Percentiles rank a stretch among this genome's conserved stretches.
Conservation (phyloP, 2,888 invertebrate species). For the Trichopria drosophilae region DNA sequence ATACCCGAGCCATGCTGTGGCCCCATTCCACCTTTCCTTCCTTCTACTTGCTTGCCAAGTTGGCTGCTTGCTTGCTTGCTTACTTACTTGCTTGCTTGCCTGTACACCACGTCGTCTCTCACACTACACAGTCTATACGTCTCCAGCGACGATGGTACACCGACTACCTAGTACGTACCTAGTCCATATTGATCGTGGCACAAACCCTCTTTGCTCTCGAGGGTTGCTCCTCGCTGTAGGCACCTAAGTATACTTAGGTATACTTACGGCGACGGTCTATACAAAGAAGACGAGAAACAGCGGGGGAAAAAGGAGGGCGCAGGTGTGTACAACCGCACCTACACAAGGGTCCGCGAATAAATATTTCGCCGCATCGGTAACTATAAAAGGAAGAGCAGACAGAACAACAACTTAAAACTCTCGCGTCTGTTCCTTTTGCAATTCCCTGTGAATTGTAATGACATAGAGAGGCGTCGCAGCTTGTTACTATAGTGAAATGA, state of each 20-base stretch:
- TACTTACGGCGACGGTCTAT: no score
- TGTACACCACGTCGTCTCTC: conserved; percentile 50
- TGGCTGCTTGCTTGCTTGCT: conserved; percentile 39
- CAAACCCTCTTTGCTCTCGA: conserved; percentile 50
- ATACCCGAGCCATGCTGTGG: conserved; percentile 31
- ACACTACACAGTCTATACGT: conserved; percentile 51
- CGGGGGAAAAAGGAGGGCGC: no score
- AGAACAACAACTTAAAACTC: no score
- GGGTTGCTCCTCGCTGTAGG: conserved; percentile 44
- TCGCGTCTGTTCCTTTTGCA: no score
- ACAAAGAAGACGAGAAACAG: no score
- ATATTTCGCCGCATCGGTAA: no score
- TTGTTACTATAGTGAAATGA: no score
- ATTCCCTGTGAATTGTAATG: no score
- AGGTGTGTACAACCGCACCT: no score
- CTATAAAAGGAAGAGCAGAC: no score
- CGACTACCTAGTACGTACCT: conserved; percentile 42
- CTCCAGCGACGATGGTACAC: conserved; percentile 40
- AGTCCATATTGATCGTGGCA: conserved; percentile 54
- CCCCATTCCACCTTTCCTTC: conserved; percentile 27
- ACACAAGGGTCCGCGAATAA: no score
- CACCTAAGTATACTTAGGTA: conserved; percentile 38
- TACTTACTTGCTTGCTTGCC: conserved; percentile 42
- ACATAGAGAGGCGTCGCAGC: no score
- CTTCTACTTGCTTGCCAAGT: conserved; percentile 42